Percentiles rank a stretch among this genome's conserved stretches.
These are phyloP conservation scores for Malurus splendens DNA, from an alignment of 2,797 vertebrate species.

Conservation along the genomic window DNA sequence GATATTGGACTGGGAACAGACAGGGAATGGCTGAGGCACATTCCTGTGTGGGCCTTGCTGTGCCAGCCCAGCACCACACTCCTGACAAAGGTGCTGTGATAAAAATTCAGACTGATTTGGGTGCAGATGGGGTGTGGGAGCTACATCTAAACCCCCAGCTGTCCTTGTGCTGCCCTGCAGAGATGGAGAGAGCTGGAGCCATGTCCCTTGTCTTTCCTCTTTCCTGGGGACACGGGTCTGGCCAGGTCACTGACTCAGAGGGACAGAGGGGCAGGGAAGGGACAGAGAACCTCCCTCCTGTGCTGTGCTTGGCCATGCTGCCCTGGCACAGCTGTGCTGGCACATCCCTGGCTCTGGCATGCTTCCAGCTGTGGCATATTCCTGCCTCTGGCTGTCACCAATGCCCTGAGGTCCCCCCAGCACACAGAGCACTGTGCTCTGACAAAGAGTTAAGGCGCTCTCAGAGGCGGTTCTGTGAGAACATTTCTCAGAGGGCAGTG, in stretches of 20 bases:
- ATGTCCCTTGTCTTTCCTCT: not conserved
- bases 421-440: not conserved
- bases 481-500: slow-evolving; percentile 65
- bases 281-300: not conserved
- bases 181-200: rapidly evolving
- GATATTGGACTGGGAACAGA: not conserved
- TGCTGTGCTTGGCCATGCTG: rapidly evolving
- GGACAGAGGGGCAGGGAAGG: not conserved
- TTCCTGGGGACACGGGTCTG: rapidly evolving
- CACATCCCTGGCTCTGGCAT: not conserved
- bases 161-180: rapidly evolving
- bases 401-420: not conserved
- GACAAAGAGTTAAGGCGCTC: slow-evolving; percentile 47
- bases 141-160: not conserved
- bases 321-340: not conserved
- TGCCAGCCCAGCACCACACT: not conserved
- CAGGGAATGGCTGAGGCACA: rapidly evolving
- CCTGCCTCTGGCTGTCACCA: not conserved
- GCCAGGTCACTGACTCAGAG: not conserved
- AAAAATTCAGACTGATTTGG: not conserved
- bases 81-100: not conserved
- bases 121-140: rapidly evolving
- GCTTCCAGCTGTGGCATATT: not conserved
- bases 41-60: not conserved
- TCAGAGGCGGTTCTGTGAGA: slow-evolving; percentile 62